Percentiles rank a stretch among this genome's conserved stretches.
Conservation (phyloP, 2,113 vertebrate species). For the Propithecus coquereli region DNA sequence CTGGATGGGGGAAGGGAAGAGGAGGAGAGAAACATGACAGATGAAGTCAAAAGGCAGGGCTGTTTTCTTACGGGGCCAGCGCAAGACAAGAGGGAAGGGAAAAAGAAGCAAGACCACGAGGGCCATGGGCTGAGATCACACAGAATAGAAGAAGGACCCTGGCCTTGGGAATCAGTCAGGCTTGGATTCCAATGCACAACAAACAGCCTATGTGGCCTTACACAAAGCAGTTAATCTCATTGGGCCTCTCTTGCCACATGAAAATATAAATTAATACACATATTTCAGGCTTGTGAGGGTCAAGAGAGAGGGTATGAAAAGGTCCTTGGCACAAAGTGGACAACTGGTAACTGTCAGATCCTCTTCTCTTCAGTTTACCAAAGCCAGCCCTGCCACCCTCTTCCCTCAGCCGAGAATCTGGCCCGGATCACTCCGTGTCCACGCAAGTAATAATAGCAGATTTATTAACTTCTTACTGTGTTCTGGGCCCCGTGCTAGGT, state of each 20-base stretch:
- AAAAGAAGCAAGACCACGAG: not conserved
- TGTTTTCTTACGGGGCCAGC: not conserved
- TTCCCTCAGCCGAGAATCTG: not conserved
- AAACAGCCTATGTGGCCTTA: not conserved
- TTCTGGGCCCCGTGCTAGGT: not conserved
- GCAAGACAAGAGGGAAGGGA: not conserved
- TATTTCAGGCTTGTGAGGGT: not conserved
- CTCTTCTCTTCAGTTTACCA: not conserved
- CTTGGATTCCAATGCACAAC: not conserved
- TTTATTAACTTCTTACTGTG: not conserved
- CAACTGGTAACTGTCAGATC: not conserved
- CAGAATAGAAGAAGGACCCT: not conserved
- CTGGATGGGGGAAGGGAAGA: not conserved
- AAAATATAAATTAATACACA: not conserved
- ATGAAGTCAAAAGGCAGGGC: not conserved
- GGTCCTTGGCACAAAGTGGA: not conserved
- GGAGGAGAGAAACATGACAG: not conserved
- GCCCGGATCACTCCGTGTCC: not conserved
- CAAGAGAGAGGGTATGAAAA: not conserved
- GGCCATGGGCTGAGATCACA: not conserved
- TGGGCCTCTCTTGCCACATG: not conserved
- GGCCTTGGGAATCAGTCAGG: not conserved
- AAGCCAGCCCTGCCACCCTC: not conserved
- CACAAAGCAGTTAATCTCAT: not conserved
- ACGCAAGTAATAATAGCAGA: not conserved